phyloP scores from a whole-genome alignment of 2,113 vertebrate genomes.

The Cervus canadensis region DNA sequence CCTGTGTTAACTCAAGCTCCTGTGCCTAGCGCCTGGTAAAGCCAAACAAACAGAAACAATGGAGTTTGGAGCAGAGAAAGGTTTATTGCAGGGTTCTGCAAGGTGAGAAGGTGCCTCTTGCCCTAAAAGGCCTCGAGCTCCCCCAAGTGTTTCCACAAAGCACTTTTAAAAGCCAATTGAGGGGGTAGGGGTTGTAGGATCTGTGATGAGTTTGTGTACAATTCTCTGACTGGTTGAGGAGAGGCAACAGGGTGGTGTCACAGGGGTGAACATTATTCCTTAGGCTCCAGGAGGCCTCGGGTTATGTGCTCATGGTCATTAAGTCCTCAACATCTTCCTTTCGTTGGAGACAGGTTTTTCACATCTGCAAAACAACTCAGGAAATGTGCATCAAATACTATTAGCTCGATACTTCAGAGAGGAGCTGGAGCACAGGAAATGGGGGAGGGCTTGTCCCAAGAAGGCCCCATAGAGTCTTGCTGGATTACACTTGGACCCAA shows the following conservation, averaged over 20 bases:
- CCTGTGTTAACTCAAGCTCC: background rate
- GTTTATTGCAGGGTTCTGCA: background rate
- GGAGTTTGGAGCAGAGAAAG: background rate
- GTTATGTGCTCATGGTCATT: background rate
- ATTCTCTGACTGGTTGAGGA: background rate
- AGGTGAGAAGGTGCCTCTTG: background rate
- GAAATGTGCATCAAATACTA: background rate
- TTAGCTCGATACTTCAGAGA: background rate
- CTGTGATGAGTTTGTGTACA: background rate
- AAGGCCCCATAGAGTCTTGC: background rate
- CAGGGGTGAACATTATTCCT: background rate
- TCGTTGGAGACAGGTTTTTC: background rate
- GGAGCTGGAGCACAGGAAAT: background rate
- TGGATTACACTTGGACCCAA: background rate
- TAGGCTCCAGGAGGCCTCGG: background rate
- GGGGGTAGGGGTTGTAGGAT: fast-evolving
- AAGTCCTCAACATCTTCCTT: background rate
- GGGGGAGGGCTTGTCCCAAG: background rate
- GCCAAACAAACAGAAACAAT: background rate
- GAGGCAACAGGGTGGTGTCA: background rate
- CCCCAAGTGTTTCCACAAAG: background rate
- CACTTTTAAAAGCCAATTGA: background rate
- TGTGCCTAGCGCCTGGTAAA: background rate
- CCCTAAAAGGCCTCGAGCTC: background rate
- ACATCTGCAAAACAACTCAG: background rate